Conservation (phyloP, 1,140 invertebrate genomes). For the Drosophila orosa region DNA sequence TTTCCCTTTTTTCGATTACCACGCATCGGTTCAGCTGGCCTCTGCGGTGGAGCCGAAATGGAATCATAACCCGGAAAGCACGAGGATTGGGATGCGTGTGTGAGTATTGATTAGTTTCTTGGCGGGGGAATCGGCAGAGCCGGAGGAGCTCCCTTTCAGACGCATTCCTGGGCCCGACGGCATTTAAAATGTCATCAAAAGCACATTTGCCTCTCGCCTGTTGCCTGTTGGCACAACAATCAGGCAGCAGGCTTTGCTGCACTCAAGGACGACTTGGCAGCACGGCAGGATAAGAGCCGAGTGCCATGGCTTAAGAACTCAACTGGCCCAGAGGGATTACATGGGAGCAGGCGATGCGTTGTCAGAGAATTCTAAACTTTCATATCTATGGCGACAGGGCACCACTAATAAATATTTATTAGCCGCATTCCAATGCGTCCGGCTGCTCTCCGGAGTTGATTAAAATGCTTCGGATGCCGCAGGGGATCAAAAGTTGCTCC, state of each 20-base stretch:
- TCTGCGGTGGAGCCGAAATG: constrained; percentile 18
- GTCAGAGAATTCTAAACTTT: constrained; percentile 39
- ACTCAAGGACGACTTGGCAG: constrained; percentile 59
- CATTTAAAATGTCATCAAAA: constrained; percentile 75
- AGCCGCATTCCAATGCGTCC: constrained; percentile 56
- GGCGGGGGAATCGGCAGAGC: not conserved
- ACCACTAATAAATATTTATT: constrained; percentile 74
- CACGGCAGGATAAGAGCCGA: constrained; percentile 54
- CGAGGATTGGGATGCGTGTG: constrained; percentile 6
- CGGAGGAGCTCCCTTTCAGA: not conserved
- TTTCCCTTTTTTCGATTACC: constrained; percentile 34
- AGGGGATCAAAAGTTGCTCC: constrained; percentile 40
- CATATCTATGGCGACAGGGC: constrained; percentile 37
- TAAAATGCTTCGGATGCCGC: constrained; percentile 63
- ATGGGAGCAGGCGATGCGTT: not conserved
- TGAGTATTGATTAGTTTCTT: constrained; percentile 36
- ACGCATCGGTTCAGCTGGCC: constrained; percentile 22
- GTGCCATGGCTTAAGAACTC: constrained; percentile 59
- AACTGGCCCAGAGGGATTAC: constrained; percentile 24
- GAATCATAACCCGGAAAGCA: constrained; percentile 30
- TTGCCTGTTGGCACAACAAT: constrained; percentile 23
- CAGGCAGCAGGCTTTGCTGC: constrained; percentile 33
- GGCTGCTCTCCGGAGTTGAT: constrained; percentile 53
- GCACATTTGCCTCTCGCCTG: constrained; percentile 56
- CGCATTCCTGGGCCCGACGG: constrained; percentile 27